Percentiles rank a stretch among this genome's conserved stretches.
Evolutionary conservation across 1,140 invertebrate genomes (phyloP).

Genomic region (Drosophila varians): DNA sequence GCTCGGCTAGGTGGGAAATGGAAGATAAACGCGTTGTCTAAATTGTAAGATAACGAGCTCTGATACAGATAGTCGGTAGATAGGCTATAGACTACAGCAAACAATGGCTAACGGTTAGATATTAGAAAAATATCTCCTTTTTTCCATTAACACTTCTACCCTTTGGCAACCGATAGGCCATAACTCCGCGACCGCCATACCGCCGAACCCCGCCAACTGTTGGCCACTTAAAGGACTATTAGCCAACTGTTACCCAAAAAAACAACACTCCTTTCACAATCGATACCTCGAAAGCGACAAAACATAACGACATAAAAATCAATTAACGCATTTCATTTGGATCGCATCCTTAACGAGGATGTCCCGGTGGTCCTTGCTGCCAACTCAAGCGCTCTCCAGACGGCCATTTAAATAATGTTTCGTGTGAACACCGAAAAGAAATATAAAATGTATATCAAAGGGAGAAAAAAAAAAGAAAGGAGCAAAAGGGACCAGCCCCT

Average conservation of each 20-base stretch:
- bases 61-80: neutral
- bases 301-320: slow-evolving; percentile 65
- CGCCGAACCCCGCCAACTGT: slow-evolving; percentile 48
- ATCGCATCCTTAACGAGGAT: slow-evolving; percentile 34
- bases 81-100: neutral
- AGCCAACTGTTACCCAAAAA: slow-evolving; percentile 45
- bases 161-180: slow-evolving; percentile 1
- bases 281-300: slow-evolving; percentile 14
- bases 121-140: neutral
- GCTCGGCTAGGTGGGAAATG: neutral
- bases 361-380: slow-evolving; percentile 8
- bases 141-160: neutral
- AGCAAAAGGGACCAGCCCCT: slow-evolving; percentile 73
- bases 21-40: slow-evolving; percentile 4
- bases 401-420: slow-evolving; percentile 75
- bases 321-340: slow-evolving; percentile 72
- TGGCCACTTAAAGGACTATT: slow-evolving; percentile 41
- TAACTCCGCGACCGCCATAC: neutral
- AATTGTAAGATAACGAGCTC: slow-evolving; percentile 4
- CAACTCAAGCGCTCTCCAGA: slow-evolving; percentile 46
- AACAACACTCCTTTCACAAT: slow-evolving; percentile 4
- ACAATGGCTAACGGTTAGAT: neutral
- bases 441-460: neutral
- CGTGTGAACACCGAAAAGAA: slow-evolving; percentile 65
- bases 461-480: slow-evolving; percentile 29